Base-by-base conservation (phyloP, 1,140 invertebrate genomes). In the Drosophila pruinosa region DNA sequence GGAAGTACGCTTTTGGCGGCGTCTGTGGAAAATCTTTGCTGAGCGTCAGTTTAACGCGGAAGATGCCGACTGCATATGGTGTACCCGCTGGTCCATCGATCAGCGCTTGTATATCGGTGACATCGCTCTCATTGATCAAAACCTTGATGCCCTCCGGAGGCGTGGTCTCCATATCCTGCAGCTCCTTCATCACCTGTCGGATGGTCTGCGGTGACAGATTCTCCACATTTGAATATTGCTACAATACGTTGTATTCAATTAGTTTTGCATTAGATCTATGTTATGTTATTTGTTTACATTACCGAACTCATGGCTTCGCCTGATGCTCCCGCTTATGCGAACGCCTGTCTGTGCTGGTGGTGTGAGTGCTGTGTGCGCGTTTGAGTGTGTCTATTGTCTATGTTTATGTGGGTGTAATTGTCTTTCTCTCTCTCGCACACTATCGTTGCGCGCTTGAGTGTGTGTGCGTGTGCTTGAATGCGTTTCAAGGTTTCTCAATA, bases 181-280 rank as follows among this genome's bases (percentile, higher is more conserved):
- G 93, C 93, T 98, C 97, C 91, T 96, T 96, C 19, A 94, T 94
- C 39, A 98, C 95, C 89, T 95, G 94, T 24, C 97, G 92, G 31
- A 98, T 97, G 41, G 96, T 96, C 93, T 98, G 97, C n/a, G 97
- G 97, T 52, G 97, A 97, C 54, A 98, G 92, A 92, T 98, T 98
- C 92, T 98, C 97, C 59, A 98, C 96, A 93, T 98, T 98, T 17
- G 95, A 96, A 92, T 95, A 95, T 94, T 95, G 83, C 81, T 85
- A 43, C 3, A 68, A 56, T 5, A 10, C 3, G 4, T 47, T 2
- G 5, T 22, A 61, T 34, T 22, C 2, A 10, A 41, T 65, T 62
- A 47, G 4, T 57, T 41, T 57, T 26, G 43, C 8, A 41, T 53
- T 53, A 53, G 7, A 3, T 21, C 8, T 7, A 7, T 39, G 17